phyloP scores from a whole-genome alignment of 2,797 vertebrate species.

The Adelosebastes latens region DNA sequence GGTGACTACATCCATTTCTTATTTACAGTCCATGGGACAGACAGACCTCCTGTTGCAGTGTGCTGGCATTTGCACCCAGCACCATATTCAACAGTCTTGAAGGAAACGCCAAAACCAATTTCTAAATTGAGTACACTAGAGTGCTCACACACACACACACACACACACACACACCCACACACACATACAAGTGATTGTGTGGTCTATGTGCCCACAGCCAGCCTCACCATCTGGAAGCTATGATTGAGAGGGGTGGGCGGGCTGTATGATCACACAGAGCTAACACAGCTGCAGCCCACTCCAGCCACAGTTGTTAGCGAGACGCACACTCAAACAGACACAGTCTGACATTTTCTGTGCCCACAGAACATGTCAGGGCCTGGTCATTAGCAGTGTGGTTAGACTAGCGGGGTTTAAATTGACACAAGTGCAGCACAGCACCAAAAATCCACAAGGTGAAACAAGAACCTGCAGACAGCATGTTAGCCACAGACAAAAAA shows the following conservation, averaged over 20 bases:
- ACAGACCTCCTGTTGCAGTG: slow-evolving; percentile 19
- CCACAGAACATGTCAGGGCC: slow-evolving; percentile 36
- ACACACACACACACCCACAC: slow-evolving; percentile 5
- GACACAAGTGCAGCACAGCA: slow-evolving; percentile 4
- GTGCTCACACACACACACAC: slow-evolving; percentile 20
- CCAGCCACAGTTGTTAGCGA: slow-evolving; percentile 59
- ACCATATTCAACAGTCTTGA: not conserved
- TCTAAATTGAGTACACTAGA: slow-evolving; percentile 31
- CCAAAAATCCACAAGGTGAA: not conserved
- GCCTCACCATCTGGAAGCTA: slow-evolving; percentile 72
- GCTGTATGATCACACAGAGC: slow-evolving; percentile 65
- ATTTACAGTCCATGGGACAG: not conserved
- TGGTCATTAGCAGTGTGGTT: slow-evolving; percentile 45
- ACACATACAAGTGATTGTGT: slow-evolving; percentile 53
- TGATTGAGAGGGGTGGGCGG: slow-evolving; percentile 63
- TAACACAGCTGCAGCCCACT: slow-evolving; percentile 70
- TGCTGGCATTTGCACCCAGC: slow-evolving; percentile 27
- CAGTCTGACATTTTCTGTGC: slow-evolving; percentile 53
- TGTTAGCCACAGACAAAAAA: slow-evolving; percentile 10
- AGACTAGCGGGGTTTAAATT: slow-evolving; percentile 9
- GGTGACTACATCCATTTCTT: not conserved
- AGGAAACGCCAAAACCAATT: slow-evolving; percentile 44
- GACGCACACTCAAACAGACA: slow-evolving; percentile 51
- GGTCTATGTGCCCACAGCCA: slow-evolving; percentile 62
- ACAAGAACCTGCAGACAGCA: not conserved